Percentiles rank a stretch among this genome's conserved stretches.
phyloP scores from a whole-genome alignment of 2,888 invertebrate species.

The Acanthosepion esculentum region DNA sequence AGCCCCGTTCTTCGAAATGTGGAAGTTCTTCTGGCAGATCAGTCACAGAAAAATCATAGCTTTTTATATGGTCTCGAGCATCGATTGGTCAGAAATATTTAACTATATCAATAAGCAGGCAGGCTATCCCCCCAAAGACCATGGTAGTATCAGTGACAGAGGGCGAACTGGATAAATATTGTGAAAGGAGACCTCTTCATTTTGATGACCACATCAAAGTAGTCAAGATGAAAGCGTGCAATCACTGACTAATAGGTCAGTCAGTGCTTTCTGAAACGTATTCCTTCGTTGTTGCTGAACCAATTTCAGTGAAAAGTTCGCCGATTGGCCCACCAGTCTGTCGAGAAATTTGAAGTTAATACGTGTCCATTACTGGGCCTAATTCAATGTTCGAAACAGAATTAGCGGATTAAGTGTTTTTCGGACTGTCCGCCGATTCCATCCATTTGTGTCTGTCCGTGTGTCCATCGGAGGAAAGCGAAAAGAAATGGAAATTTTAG shows the following conservation, averaged over 20 bases:
- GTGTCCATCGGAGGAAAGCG: background rate
- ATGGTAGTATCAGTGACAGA: background rate
- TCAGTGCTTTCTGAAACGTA: background rate
- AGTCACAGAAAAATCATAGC: too few relatives aligned
- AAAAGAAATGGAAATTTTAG: background rate
- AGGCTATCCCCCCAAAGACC: background rate
- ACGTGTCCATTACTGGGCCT: background rate
- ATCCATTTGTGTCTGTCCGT: background rate
- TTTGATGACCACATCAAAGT: background rate
- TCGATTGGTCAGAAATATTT: too few relatives aligned
- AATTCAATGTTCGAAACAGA: background rate
- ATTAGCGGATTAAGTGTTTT: background rate
- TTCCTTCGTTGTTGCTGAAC: background rate
- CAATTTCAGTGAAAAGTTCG: background rate
- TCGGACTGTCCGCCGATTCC: background rate
- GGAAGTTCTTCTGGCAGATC: too few relatives aligned
- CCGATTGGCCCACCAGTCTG: background rate
- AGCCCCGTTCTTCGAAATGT: too few relatives aligned
- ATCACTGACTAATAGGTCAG: background rate
- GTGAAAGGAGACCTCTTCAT: background rate
- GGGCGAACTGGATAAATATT: background rate
- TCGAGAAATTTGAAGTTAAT: slow-evolving; percentile 10
- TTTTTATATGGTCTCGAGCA: too few relatives aligned
- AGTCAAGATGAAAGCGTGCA: background rate
- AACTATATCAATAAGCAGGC: background rate